phyloP scores from a whole-genome alignment of 2,888 invertebrate species.

The Ormyrus pomaceus region DNA sequence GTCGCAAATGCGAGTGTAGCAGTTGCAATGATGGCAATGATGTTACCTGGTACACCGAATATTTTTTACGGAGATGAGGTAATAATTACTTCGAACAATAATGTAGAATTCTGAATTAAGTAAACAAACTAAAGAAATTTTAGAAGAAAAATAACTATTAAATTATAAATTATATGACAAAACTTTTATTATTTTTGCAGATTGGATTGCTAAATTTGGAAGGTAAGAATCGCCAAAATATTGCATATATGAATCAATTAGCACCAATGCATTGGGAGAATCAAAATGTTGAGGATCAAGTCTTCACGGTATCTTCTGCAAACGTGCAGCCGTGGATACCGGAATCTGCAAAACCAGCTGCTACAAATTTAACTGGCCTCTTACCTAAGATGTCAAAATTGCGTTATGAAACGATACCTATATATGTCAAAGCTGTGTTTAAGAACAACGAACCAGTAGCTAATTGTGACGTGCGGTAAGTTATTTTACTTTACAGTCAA shows the following conservation, averaged over 20 bases:
- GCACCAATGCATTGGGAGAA: slow-evolving; percentile 83
- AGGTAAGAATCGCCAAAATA: slow-evolving; percentile 69
- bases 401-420: slow-evolving; percentile 82
- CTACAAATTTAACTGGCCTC: slow-evolving; percentile 76
- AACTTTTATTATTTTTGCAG: slow-evolving; percentile 54
- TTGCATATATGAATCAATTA: slow-evolving; percentile 81
- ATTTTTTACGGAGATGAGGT: slow-evolving; percentile 96
- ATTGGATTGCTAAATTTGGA: slow-evolving; percentile 69
- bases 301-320: not conserved
- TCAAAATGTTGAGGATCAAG: slow-evolving; percentile 57
- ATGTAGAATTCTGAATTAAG: no score
- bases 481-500: not conserved
- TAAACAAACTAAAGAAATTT: no score
- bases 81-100: slow-evolving; percentile 63
- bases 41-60: slow-evolving; percentile 90
- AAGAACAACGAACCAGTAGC: slow-evolving; percentile 81
- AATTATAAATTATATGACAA: no score
- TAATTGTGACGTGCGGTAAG: slow-evolving; percentile 81
- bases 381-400: slow-evolving; percentile 80
- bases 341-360: slow-evolving; percentile 74
- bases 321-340: slow-evolving; percentile 80
- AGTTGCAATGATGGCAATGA: slow-evolving; percentile 84
- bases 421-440: slow-evolving; percentile 84
- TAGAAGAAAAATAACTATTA: no score
- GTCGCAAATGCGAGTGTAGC: slow-evolving; percentile 82